A percentile compares a stretch with the other conserved stretches of the same genome.
phyloP scores from a whole-genome alignment of 2,888 invertebrate genomes.

The Lypha dubia region DNA sequence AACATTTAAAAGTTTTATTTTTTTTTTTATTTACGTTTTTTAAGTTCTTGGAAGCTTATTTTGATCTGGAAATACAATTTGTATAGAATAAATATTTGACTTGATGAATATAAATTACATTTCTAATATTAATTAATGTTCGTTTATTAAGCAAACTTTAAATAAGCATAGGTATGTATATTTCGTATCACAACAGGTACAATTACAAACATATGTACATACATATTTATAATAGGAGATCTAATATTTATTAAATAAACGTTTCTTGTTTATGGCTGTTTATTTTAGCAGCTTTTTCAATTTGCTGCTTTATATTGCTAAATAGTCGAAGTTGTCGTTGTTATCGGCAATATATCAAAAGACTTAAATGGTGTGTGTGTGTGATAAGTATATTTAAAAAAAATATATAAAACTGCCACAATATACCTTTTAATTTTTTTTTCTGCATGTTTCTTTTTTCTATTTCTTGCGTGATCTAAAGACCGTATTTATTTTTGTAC shows the following conservation, averaged over 20 bases:
- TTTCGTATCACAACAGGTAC: constrained; percentile 5
- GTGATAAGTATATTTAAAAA: constrained; percentile 66
- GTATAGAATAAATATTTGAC: constrained; percentile 17
- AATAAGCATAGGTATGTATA: not conserved
- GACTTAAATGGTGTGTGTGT: not conserved
- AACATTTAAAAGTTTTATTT: not conserved
- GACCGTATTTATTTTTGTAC: constrained; percentile 24
- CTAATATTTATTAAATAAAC: constrained; percentile 22
- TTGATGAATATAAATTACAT: constrained; percentile 10
- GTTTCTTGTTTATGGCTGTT: constrained; percentile 6
- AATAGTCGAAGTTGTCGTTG: constrained; percentile 13
- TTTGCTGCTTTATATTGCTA: constrained; percentile 39
- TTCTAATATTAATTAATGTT: not conserved
- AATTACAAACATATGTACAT: too few relatives aligned
- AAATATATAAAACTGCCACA: constrained; percentile 59
- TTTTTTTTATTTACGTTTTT: not conserved
- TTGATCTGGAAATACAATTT: constrained; percentile 13
- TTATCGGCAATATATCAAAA: constrained; percentile 54
- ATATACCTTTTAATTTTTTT: constrained; percentile 62
- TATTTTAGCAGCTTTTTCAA: constrained; percentile 41
- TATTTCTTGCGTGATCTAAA: constrained; percentile 29
- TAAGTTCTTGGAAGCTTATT: not conserved
- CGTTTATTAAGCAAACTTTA: constrained; percentile 6
- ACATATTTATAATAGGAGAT: not conserved
- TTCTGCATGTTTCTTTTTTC: not conserved